These are phyloP conservation scores for Callithrix jacchus DNA, from an alignment of 2,113 vertebrate species.

Conservation along the genomic window DNA sequence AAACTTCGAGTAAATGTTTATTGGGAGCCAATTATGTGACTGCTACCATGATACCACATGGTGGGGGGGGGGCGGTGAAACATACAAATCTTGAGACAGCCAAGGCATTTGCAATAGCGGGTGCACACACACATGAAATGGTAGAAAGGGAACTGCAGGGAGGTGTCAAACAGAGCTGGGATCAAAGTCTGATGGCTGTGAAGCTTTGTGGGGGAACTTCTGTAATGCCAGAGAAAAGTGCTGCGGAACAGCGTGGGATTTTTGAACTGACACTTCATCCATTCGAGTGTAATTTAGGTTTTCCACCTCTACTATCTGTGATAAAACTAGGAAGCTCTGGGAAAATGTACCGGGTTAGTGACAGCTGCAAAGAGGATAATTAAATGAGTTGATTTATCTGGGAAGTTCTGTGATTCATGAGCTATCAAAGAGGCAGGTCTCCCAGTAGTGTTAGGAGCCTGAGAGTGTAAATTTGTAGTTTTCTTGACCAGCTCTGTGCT, in stretches of 20 bases:
- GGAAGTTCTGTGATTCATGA: not conserved
- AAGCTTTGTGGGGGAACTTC: no score
- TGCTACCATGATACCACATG: not conserved
- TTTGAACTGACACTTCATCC: not conserved
- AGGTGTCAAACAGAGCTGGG: not conserved
- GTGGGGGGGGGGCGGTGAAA: not conserved
- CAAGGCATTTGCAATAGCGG: not conserved
- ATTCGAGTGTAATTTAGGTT: not conserved
- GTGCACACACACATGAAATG: fast-evolving
- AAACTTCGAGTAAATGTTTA: not conserved
- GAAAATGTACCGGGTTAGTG: not conserved
- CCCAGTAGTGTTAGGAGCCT: not conserved
- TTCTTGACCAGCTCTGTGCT: not conserved
- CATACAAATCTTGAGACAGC: not conserved
- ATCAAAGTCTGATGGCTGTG: not conserved
- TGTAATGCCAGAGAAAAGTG: not conserved
- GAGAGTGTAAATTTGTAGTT: not conserved
- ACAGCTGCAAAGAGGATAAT: not conserved
- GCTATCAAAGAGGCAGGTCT: not conserved
- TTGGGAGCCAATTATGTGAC: not conserved
- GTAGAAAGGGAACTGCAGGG: not conserved
- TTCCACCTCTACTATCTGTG: not conserved
- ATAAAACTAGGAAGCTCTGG: constrained; percentile 10
- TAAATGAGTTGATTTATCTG: constrained; percentile 25
- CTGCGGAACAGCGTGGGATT: fast-evolving